Evolutionary conservation across 2,888 invertebrate species (phyloP).

Genomic region (Polydrusus tereticollis): DNA sequence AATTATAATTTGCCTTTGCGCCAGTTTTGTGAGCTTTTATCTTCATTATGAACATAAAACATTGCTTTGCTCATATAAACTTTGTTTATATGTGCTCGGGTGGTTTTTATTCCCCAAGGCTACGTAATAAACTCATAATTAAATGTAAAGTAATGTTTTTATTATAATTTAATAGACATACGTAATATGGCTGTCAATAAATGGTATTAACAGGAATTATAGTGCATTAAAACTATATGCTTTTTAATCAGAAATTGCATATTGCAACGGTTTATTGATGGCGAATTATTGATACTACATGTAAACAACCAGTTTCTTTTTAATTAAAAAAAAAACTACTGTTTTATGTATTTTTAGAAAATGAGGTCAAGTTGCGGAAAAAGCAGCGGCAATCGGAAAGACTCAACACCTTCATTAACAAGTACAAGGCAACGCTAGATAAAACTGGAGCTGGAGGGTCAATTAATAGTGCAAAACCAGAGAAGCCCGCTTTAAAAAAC

Average conservation of each 20-base stretch:
- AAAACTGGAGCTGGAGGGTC: constrained; percentile 65
- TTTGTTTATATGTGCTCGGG: background rate
- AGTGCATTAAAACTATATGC: no score
- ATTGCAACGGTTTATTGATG: no score
- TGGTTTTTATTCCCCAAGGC: background rate
- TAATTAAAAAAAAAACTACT: no score
- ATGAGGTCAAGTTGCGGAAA: constrained; percentile 65
- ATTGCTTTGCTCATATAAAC: background rate
- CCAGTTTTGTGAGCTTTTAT: background rate
- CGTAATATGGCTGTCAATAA: no score
- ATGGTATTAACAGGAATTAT: no score
- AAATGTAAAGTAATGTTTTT: background rate
- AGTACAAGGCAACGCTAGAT: constrained; percentile 75
- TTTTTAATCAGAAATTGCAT: no score
- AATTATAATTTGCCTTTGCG: constrained; percentile 2
- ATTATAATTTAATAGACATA: no score
- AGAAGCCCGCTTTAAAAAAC: constrained; percentile 51
- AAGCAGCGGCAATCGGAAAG: constrained; percentile 74
- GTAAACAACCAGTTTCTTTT: no score
- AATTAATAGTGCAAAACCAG: constrained; percentile 60
- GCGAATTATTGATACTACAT: no score
- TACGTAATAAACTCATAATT: no score
- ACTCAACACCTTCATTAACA: constrained; percentile 73
- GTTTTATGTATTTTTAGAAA: constrained; percentile 61
- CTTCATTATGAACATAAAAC: background rate